Evolutionary conservation across 2,888 invertebrate genomes (phyloP), one percentile per base, ranked within the genome.

Genomic region (Toxonevra muliebris): DNA sequence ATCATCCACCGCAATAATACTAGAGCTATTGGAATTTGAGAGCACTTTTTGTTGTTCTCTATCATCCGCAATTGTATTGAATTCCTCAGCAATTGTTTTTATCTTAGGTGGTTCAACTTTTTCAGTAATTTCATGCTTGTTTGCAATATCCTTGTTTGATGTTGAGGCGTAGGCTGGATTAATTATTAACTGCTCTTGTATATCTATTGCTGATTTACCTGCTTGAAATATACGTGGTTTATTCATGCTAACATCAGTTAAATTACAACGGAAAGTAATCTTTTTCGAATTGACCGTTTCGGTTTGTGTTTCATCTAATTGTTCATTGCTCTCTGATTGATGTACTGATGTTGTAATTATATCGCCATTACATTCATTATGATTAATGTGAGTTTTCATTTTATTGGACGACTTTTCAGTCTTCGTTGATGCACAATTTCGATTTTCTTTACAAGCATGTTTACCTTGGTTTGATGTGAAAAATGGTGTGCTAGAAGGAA

Each of bases 101-200:
- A 11, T 7, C 13, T 19, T 15, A 50, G 45, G n/a, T 10, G n/a
- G 42, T 8, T 48, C 53, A 2, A n/a, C 50, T 40, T 10, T 41
- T 11, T n/a, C 17, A 1, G 12, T 20, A 20, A 43, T 43, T 7
- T 43, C 55, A 19, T 7, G 40, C 2, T n/a, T 3, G 43, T 20
- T 20, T 40, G 10, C 30, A 12, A 30, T 17, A 17, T 30, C 5
- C 30, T 40, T 54, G 1, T 15, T 41, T 43, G 13, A 3, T 40
- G 11, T 30, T n/a, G 3, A 17, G n/a, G 19, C 17, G 57, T 64
- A 13, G 2, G 45, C 64, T 8, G 64, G 45, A 10, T 15, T 48
- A 10, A 64, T 17, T 17, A 65, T 42, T 42, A 65, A 58, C 42
- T 65, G 48, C 42, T 65, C 65, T 58, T 59, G 57, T 13, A 65